These are phyloP conservation scores for Eurypyga helias DNA, from an alignment of 2,113 vertebrate species.

Conservation along the genomic window DNA sequence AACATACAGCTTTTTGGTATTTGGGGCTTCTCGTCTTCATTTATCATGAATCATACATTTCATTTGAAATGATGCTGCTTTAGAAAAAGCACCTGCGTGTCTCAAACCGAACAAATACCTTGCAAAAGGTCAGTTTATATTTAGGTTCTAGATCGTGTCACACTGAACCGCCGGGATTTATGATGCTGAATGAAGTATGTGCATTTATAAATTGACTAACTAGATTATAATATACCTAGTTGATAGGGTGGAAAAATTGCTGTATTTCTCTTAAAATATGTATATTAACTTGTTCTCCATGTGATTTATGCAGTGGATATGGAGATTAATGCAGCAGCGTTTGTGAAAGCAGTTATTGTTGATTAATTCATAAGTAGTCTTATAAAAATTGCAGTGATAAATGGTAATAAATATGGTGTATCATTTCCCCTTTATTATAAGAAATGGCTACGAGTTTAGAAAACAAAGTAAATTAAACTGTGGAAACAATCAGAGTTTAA, in stretches of 20 bases:
- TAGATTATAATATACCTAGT: neutral
- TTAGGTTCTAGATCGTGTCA: neutral
- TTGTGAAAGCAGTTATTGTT: constrained; percentile 19
- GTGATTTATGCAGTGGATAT: constrained; percentile 23
- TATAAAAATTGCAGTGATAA: constrained; percentile 38
- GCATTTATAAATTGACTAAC: neutral
- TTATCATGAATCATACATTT: rapidly evolving
- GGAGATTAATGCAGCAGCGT: constrained; percentile 16
- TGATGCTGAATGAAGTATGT: neutral
- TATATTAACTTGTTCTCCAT: neutral
- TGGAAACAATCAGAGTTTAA: neutral
- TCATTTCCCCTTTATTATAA: neutral
- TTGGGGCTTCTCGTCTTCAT: neutral
- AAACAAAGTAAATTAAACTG: neutral
- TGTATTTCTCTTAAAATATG: neutral
- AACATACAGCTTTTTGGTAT: too few species aligned
- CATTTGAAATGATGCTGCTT: neutral
- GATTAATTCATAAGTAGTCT: constrained; percentile 54
- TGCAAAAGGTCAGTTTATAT: neutral
- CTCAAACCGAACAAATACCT: neutral
- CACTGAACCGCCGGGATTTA: neutral
- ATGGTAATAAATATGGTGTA: constrained; percentile 41
- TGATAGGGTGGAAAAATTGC: neutral
- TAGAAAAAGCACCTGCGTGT: neutral
- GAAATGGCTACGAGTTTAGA: neutral